Conservation (phyloP, 2,888 invertebrate species). For the Auanema sp. region DNA sequence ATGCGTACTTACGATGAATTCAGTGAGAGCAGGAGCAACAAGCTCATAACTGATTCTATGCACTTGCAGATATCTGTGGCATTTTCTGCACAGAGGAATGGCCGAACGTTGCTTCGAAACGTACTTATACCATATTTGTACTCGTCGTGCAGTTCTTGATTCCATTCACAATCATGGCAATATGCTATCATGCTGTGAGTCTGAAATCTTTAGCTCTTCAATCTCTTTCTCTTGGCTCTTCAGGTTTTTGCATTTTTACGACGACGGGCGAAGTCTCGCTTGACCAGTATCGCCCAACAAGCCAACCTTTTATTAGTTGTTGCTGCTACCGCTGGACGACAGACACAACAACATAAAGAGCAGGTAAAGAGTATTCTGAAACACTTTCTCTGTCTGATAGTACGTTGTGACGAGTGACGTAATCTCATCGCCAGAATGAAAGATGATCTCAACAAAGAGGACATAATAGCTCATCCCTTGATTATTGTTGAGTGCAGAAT, state of each 20-base stretch:
- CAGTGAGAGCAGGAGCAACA: background rate
- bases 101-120: conserved; percentile 80
- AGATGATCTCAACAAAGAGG: too few species aligned
- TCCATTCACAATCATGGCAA: conserved; percentile 88
- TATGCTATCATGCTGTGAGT: conserved; percentile 83
- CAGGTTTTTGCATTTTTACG: conserved; percentile 43
- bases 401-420: too few species aligned
- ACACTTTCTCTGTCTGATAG: too few species aligned
- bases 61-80: conserved; percentile 41
- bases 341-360: conserved; percentile 41
- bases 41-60: background rate
- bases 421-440: too few species aligned
- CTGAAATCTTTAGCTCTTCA: too few species aligned
- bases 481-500: too few species aligned
- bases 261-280: conserved; percentile 29
- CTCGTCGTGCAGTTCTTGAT: conserved; percentile 86
- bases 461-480: too few species aligned
- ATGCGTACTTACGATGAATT: conserved; percentile 58
- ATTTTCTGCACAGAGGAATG: conserved; percentile 71
- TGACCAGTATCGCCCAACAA: conserved; percentile 44
- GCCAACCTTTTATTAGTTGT: conserved; percentile 30
- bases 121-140: conserved; percentile 81
- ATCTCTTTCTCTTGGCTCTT: background rate
- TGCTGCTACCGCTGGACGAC: conserved; percentile 43
- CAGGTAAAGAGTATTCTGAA: conserved; percentile 21